phyloP scores from a whole-genome alignment of 2,797 vertebrate species.

The Artibeus jamaicensis region DNA sequence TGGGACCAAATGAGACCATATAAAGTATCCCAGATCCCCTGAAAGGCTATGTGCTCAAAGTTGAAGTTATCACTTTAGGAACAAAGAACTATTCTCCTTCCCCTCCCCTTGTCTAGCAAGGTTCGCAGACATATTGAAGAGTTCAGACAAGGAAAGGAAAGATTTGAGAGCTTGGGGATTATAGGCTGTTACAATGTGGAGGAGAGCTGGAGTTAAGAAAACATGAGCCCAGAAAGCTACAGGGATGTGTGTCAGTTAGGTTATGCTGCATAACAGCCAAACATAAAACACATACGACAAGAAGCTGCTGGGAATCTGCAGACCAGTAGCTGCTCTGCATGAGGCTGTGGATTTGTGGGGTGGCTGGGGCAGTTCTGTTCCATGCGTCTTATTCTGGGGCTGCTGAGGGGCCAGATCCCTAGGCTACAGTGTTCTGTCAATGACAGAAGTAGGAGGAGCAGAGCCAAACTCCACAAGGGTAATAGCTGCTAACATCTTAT shows the following conservation, averaged over 20 bases:
- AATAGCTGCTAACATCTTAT: neutral
- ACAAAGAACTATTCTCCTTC: neutral
- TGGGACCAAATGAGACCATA: neutral
- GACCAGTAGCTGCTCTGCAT: neutral
- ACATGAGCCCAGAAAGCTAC: neutral
- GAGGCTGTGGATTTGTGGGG: neutral
- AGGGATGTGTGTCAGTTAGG: neutral
- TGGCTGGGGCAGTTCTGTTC: neutral
- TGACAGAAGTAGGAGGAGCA: neutral
- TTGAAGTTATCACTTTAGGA: neutral
- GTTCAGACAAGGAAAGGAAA: neutral
- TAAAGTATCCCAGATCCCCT: neutral
- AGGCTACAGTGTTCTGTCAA: neutral
- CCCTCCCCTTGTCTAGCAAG: neutral
- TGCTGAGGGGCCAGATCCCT: neutral
- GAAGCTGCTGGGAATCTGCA: neutral
- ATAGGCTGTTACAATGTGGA: neutral
- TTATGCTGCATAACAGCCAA: neutral
- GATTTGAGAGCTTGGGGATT: neutral
- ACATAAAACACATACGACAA: neutral
- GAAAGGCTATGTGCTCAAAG: neutral
- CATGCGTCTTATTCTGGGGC: neutral
- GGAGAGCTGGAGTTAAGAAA: neutral
- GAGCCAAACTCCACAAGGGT: neutral
- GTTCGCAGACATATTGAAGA: neutral